phyloP scores from a whole-genome alignment of 2,888 invertebrate species.

The Physocephala rufipes region DNA sequence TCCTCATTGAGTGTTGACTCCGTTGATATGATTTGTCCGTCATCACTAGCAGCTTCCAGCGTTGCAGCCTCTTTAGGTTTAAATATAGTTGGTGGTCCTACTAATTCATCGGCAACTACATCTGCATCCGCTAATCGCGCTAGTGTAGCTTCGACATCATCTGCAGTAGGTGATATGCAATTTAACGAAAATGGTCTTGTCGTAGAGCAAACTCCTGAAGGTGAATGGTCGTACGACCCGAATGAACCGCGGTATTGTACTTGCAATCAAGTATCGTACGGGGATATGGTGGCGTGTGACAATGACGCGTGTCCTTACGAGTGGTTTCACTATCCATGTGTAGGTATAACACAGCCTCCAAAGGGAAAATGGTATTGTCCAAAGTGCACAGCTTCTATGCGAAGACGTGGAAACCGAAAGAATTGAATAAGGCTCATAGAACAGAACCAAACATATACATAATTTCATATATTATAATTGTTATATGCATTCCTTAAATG shows the following conservation, averaged over 20 bases:
- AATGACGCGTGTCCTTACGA: slow-evolving; percentile 97
- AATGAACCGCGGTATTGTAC: slow-evolving; percentile 96
- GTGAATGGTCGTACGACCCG: slow-evolving; percentile 93
- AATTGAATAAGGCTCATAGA: slow-evolving; percentile 67
- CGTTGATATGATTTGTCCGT: slow-evolving; percentile 51
- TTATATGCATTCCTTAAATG: neutral
- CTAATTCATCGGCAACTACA: neutral
- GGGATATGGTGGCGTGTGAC: slow-evolving; percentile 99
- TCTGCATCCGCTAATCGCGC: neutral
- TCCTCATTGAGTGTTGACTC: slow-evolving; percentile 58
- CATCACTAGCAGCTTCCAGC: slow-evolving; percentile 32
- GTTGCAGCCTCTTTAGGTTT: slow-evolving; percentile 18
- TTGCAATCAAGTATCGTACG: slow-evolving; percentile 97
- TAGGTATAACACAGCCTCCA: slow-evolving; percentile 93
- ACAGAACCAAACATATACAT: neutral
- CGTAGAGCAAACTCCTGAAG: slow-evolving; percentile 68
- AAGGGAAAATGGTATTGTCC: slow-evolving; percentile 99
- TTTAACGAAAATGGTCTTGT: slow-evolving; percentile 60
- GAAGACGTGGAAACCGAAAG: slow-evolving; percentile 82
- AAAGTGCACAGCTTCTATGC: slow-evolving; percentile 89
- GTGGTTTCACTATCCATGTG: slow-evolving; percentile 99
- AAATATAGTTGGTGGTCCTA: neutral
- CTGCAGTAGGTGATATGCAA: slow-evolving; percentile 37
- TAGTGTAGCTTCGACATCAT: slow-evolving; percentile 46
- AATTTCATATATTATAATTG: slow-evolving; percentile 8